Evolutionary conservation across 2,888 invertebrate genomes (phyloP).

Genomic region (Drosophila bunnanda): DNA sequence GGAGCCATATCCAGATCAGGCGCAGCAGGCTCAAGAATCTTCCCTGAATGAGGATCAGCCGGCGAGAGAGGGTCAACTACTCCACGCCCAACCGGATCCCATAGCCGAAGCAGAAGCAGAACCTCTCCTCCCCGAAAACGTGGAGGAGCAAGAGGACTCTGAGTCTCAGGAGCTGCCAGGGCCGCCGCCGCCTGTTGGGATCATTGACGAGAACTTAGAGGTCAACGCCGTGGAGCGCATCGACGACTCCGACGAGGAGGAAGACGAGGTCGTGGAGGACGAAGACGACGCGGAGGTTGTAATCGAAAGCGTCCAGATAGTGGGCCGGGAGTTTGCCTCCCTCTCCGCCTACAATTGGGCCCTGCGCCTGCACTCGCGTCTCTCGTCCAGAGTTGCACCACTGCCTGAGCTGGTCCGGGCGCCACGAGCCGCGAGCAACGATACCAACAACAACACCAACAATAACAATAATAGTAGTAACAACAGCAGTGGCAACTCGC

Average conservation of each 20-base stretch:
- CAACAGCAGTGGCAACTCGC: conserved; percentile 29
- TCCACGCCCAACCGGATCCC: neutral
- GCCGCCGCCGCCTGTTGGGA: conserved; percentile 28
- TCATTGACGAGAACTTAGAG: conserved; percentile 72
- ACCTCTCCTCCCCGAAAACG: conserved; percentile 21
- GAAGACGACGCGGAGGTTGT: conserved; percentile 51
- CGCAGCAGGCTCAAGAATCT: conserved; percentile 1
- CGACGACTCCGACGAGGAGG: conserved; percentile 72
- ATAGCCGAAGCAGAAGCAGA: conserved; percentile 20
- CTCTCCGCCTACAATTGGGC: conserved; percentile 13
- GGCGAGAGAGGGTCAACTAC: neutral
- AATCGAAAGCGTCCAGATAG: conserved; percentile 43
- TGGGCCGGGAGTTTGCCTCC: conserved; percentile 17
- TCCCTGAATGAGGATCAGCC: conserved; percentile 13
- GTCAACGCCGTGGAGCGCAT: conserved; percentile 75
- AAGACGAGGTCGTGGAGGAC: conserved; percentile 54
- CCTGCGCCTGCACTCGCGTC: conserved; percentile 63
- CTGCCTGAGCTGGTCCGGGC: conserved; percentile 59
- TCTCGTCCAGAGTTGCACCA: conserved; percentile 32
- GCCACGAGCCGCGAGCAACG: conserved; percentile 39
- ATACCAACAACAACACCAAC: conserved; percentile 40
- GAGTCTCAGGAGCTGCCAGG: conserved; percentile 26
- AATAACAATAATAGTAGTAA: conserved; percentile 43
- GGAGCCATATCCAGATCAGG: conserved; percentile 5
- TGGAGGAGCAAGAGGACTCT: conserved; percentile 36